A percentile compares a stretch with the other conserved stretches of the same genome.
Conservation (phyloP, 2,888 invertebrate genomes). For the Ashinkailepas kermadecensis region DNA sequence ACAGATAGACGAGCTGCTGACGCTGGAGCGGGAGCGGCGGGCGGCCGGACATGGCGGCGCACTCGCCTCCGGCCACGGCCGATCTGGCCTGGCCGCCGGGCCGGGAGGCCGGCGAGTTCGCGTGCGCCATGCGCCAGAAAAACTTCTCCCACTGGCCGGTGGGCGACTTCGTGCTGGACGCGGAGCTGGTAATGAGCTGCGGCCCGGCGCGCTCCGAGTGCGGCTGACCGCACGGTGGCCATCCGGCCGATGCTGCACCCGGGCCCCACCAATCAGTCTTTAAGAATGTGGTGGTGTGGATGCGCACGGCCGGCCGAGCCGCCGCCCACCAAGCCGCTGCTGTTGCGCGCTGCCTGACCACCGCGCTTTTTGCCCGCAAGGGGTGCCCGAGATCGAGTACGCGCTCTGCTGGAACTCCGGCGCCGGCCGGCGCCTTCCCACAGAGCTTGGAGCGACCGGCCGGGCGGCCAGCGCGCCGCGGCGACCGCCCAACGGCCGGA, state of each 20-base stretch:
- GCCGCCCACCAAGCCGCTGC: constrained; percentile 28
- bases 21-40: background rate
- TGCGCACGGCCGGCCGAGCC: constrained; percentile 43
- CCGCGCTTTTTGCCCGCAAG: constrained; percentile 30
- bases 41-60: background rate
- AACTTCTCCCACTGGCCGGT: constrained; percentile 16
- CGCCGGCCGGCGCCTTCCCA: constrained; percentile 27
- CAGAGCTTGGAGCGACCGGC: too few relatives aligned
- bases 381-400: constrained; percentile 32
- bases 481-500: too few relatives aligned
- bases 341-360: constrained; percentile 31
- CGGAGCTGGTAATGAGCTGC: constrained; percentile 47
- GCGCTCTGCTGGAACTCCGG: constrained; percentile 32
- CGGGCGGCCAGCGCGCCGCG: too few relatives aligned
- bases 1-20: background rate
- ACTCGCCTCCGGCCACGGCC: background rate
- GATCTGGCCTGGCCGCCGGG: background rate
- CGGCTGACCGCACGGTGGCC: constrained; percentile 52
- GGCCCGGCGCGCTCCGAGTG: constrained; percentile 54
- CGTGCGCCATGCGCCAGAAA: background rate
- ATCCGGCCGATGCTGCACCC: constrained; percentile 37
- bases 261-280: constrained; percentile 69
- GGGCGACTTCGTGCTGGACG: constrained; percentile 45
- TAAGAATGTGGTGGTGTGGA: constrained; percentile 60
- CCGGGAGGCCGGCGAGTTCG: background rate